phyloP scores from a whole-genome alignment of 2,113 vertebrate genomes.

The Fregata magnificens region DNA sequence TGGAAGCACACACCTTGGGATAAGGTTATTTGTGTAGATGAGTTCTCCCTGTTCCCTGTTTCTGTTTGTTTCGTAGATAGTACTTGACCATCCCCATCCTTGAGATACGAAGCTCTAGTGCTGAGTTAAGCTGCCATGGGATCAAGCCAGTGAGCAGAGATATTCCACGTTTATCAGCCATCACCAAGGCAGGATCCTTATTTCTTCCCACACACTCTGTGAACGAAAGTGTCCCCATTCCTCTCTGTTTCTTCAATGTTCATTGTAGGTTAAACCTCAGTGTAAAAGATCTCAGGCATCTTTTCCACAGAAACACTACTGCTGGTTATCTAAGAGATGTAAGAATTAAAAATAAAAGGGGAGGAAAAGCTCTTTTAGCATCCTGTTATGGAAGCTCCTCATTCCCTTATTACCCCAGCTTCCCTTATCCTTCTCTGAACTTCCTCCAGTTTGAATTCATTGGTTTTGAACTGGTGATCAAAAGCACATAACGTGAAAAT shows the following conservation, averaged over 20 bases:
- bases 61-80: neutral
- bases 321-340: neutral
- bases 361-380: neutral
- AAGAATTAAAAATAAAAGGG: neutral
- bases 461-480: neutral
- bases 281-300: neutral
- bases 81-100: neutral
- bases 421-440: neutral
- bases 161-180: neutral
- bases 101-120: accelerated
- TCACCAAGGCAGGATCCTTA: neutral
- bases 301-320: neutral
- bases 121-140: neutral
- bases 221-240: neutral
- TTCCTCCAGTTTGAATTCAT: neutral
- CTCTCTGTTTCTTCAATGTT: neutral
- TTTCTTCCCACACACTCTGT: neutral
- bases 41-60: neutral
- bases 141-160: neutral
- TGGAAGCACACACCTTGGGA: neutral
- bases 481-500: neutral
- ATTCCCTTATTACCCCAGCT: neutral
- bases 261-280: neutral
- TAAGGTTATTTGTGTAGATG: neutral
- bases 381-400: neutral